Conservation (phyloP, 2,888 invertebrate genomes). For the Trichopoda pennipes region DNA sequence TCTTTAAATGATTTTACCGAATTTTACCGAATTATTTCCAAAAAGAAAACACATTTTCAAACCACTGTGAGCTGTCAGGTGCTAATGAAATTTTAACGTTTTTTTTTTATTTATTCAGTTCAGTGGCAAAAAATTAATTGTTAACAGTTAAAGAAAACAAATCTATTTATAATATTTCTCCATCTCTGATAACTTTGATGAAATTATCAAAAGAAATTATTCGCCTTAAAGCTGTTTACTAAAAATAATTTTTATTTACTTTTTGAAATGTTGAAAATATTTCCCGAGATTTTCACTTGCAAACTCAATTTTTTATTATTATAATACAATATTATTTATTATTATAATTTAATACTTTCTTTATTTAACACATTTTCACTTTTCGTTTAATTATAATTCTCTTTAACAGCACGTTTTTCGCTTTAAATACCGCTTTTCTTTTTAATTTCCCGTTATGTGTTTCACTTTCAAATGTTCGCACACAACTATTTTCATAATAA, state of each 20-base stretch:
- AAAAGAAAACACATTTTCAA: no score
- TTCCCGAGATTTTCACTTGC: not conserved
- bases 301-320: not conserved
- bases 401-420: not conserved
- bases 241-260: not conserved
- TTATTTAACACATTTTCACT: not conserved
- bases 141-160: no score
- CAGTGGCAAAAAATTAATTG: no score
- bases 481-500: conserved; percentile 42
- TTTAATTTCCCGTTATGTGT: conserved; percentile 15
- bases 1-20: no score
- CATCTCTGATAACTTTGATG: no score
- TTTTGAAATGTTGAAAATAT: no score
- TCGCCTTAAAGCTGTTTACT: conserved; percentile 9
- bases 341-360: no score
- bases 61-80: no score
- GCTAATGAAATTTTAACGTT: no score
- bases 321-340: not conserved
- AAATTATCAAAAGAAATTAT: not conserved
- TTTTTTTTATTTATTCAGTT: no score
- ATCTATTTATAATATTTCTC: no score
- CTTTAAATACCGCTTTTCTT: not conserved
- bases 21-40: no score
- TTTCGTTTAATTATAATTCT: conserved; percentile 11
- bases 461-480: conserved; percentile 22